Evolutionary conservation across 2,888 invertebrate species (phyloP).

Genomic region (Andrena chrysosceles): DNA sequence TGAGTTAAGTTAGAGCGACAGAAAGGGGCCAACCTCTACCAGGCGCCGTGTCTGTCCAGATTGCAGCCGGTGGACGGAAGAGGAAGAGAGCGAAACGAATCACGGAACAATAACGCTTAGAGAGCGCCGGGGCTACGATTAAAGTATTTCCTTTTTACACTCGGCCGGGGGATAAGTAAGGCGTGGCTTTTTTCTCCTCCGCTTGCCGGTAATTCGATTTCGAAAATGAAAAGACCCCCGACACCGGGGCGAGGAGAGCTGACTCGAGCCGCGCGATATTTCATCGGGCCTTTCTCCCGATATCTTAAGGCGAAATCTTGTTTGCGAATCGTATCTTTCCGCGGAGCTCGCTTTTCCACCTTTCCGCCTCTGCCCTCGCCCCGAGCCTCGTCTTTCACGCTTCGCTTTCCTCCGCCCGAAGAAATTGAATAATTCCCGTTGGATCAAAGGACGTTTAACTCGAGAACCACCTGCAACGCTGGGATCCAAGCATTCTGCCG

Average conservation of each 20-base stretch:
- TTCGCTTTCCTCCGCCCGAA: too few relatives aligned
- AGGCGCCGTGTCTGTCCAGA: conserved; percentile 70
- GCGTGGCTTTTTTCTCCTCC: conserved; percentile 26
- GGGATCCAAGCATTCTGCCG: background rate
- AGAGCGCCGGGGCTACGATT: conserved; percentile 52
- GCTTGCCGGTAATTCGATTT: conserved; percentile 59
- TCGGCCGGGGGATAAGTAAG: conserved; percentile 47
- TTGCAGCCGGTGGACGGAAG: conserved; percentile 53
- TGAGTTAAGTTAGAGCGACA: conserved; percentile 69
- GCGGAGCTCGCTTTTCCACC: background rate
- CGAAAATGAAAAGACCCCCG: conserved; percentile 59
- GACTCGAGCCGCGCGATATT: conserved; percentile 31
- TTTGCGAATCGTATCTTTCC: conserved; percentile 56
- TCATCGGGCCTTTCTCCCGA: conserved; percentile 26
- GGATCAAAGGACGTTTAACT: conserved; percentile 51
- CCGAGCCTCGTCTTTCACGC: background rate
- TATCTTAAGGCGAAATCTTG: conserved; percentile 50
- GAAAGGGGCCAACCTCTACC: conserved; percentile 62
- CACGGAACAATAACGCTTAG: conserved; percentile 64
- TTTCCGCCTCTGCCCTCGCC: background rate
- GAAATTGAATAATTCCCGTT: conserved; percentile 44
- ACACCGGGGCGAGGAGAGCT: conserved; percentile 7
- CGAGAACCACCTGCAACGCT: background rate
- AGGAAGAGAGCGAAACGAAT: conserved; percentile 57
- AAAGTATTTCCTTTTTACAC: conserved; percentile 63